phyloP scores from a whole-genome alignment of 2,113 vertebrate species.

The Hoplias malabaricus region DNA sequence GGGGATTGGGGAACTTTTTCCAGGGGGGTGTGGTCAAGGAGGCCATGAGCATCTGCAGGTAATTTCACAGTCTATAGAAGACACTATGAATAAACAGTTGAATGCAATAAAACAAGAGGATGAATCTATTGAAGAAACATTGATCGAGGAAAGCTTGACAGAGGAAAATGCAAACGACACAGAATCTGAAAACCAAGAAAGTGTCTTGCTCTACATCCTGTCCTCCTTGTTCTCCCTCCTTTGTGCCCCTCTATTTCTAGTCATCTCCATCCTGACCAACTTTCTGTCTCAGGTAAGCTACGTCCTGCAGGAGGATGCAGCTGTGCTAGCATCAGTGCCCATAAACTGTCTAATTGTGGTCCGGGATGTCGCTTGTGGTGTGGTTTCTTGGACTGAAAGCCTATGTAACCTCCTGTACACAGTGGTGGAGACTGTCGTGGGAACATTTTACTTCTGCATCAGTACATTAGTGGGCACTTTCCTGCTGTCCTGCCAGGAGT shows the following conservation, averaged over 20 bases:
- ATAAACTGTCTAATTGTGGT: conserved; percentile 60
- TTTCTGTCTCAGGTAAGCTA: conserved; percentile 69
- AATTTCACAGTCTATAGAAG: conserved; percentile 26
- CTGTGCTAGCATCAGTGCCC: conserved; percentile 65
- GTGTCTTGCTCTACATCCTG: conserved; percentile 56
- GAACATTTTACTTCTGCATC: conserved; percentile 54
- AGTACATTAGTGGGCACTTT: conserved; percentile 63
- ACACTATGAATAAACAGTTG: too few relatives aligned
- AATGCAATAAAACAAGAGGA: not conserved
- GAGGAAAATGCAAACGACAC: conserved; percentile 23
- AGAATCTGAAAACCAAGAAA: conserved; percentile 44
- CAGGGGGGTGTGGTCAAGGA: conserved; percentile 60
- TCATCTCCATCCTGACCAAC: conserved; percentile 63
- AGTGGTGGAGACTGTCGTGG: conserved; percentile 51
- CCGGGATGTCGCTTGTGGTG: conserved; percentile 65
- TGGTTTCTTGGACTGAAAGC: conserved; percentile 55
- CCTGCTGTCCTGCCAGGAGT: conserved; percentile 60
- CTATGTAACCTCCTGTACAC: conserved; percentile 51
- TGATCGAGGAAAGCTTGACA: conserved; percentile 30
- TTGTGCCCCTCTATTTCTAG: conserved; percentile 60
- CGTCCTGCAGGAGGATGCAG: conserved; percentile 69
- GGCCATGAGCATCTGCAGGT: conserved; percentile 22
- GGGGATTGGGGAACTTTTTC: conserved; percentile 65
- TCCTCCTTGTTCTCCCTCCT: conserved; percentile 64
- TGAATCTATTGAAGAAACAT: not conserved